Percentiles rank a stretch among this genome's conserved stretches.
Evolutionary conservation across 2,888 invertebrate genomes (phyloP).

Genomic region (Philaethria dido): DNA sequence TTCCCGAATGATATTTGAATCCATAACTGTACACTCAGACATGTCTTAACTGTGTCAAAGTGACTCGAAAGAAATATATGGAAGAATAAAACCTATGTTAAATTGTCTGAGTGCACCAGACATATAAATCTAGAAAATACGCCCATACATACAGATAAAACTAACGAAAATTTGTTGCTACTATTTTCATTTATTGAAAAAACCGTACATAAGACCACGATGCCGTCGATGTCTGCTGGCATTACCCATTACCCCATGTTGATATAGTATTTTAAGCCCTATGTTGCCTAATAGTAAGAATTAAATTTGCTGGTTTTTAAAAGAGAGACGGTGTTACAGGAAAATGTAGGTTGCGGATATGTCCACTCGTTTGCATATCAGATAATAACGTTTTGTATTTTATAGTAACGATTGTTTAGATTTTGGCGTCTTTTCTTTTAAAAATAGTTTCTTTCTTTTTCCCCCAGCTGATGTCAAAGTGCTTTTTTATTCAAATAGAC

Average conservation of each 20-base stretch:
- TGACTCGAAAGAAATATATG: neutral
- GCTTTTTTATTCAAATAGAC: no score
- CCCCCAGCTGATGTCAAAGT: no score
- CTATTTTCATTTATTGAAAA: constrained; percentile 22
- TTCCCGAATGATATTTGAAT: no score
- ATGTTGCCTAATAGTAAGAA: neutral
- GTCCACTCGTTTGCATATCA: constrained; percentile 12
- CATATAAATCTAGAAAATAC: constrained; percentile 8
- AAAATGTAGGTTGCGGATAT: neutral
- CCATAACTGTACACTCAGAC: no score
- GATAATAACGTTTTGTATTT: constrained; percentile 19
- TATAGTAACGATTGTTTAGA: neutral
- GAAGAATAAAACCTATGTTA: neutral
- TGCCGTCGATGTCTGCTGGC: neutral
- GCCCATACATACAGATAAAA: constrained; percentile 5
- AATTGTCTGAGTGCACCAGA: neutral
- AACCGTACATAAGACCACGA: neutral
- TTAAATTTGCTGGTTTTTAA: neutral
- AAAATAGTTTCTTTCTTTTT: neutral
- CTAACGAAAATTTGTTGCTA: neutral
- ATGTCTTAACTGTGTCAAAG: no score
- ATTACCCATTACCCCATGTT: neutral
- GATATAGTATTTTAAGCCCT: neutral
- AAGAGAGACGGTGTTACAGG: neutral
- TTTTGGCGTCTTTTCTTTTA: neutral